Base-by-base conservation (phyloP, 2,797 vertebrate species). In the Pogonophryne albipinna region DNA sequence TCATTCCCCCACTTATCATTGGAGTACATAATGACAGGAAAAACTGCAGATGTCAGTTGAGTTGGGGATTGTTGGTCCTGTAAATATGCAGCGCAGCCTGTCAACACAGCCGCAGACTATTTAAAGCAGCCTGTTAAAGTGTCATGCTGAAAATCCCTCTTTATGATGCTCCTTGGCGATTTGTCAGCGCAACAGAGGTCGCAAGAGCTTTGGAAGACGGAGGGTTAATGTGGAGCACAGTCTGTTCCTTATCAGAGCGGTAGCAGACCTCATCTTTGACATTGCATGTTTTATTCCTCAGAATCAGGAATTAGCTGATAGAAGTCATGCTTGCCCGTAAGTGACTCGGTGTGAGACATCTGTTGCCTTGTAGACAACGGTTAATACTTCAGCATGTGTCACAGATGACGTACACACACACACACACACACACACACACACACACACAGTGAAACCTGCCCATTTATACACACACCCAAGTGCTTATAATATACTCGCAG, bases 211-310 rank as follows among this genome's bases (percentile, higher is more conserved):
- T 61, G 52, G 17, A 20, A 80, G 71, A 73, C 11, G 42, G 50
- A 65, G 51, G 72, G 72, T 34, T 27, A 76, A 79, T 52, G 74
- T 31, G 66, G 51, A 34, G 67, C 17, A 8, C 52, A 20, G 84
- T 82, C 91, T 92, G 90, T 51, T 84, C 62, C 88, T 69, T 83
- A 84, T 92, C 91, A 85, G 61, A 38, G 70, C 65, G 4, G 75
- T 62, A 83, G 83, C 89, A 87, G 86, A 76, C 86, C 55, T 63
- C 78, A 67, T 86, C 87, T 60, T 70, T 60, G 83, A 86, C 71
- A 41, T 14, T 4, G 34, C 66, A 41, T 65, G 64, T 53, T 83
- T 65, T 67, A 60, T 75, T 74, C 42, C n/a, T 73, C 20, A 6
- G 69, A 80, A 79, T 71, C 23, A 17, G 63, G 84, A 86, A 62